Base-by-base conservation (phyloP, 2,888 invertebrate species). In the Epinotia bilunana region DNA sequence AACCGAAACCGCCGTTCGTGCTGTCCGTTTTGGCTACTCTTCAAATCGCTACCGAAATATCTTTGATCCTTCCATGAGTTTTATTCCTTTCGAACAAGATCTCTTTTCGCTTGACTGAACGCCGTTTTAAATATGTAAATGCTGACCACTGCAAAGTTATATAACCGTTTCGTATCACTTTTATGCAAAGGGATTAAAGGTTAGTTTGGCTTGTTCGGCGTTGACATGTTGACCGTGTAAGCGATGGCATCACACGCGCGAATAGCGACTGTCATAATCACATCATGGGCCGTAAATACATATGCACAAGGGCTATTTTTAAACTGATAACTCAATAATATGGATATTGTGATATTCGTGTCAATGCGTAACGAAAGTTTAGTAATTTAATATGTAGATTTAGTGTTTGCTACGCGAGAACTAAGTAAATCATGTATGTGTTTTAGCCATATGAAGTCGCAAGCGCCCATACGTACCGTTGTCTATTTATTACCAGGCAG, bases 221-320 rank as follows among this genome's bases (percentile, higher is more conserved):
- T 63, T 63, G 69, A 58, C 58, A 49, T 46, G 18, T 68, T 63
- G 69, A 57, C 46, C 33, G 46, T 46, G 69, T 73, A 63, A 68
- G 67, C 49, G 62, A 46, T 70, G 69, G 63, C 69, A 64, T 63
- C 74, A 74, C 39, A 39, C 58, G 63, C 58, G n/a, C 63, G 74
- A 64, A 74, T 74, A 74, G 69, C 49, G 39, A 9, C 46, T 49
- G 69, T 69, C 74, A 64, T 74, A 64, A 74, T 74, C 69, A 46
- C 74, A 69, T 74, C 62, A 69, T 28, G 16, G 46, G n/a, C 57
- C 57, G n/a, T 60, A 64, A 74, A 63, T 46, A 70, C 57, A 63
- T 64, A 23, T 63, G 13, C 28, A 70, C 53, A 58, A 69, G 57
- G 4, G 33, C 6, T 69, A 63, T 63, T 69, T 63, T 74, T 64